These are phyloP conservation scores for Gambusia holbrooki DNA, from an alignment of 2,113 vertebrate species.

Conservation along the genomic window DNA sequence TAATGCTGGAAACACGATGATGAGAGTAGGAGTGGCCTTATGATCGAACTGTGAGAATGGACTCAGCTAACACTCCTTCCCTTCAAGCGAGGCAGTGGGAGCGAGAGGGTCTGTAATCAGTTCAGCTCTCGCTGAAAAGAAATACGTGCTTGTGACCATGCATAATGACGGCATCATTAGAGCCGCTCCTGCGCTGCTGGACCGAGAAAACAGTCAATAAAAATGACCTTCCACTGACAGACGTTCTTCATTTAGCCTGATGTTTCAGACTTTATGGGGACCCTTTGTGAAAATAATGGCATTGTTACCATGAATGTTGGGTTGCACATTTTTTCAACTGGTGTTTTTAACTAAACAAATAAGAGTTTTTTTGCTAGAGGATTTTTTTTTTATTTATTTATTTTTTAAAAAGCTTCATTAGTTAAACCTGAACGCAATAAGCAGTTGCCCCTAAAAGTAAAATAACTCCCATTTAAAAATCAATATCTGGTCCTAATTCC, in stretches of 20 bases:
- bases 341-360: neutral
- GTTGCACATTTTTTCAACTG: neutral
- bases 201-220: conserved; percentile 13
- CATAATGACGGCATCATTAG: conserved; percentile 30
- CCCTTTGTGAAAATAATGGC: neutral
- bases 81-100: neutral
- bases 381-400: too few species aligned
- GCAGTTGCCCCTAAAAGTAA: too few species aligned
- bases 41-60: neutral
- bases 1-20: conserved; percentile 17
- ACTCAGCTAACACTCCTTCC: neutral
- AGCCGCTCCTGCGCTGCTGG: conserved; percentile 25
- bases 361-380: neutral
- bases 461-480: neutral
- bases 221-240: neutral
- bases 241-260: neutral
- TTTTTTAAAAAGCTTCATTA: neutral
- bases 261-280: neutral
- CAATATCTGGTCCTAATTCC: neutral
- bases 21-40: conserved; percentile 9
- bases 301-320: neutral
- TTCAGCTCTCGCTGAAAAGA: neutral
- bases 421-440: too few species aligned
- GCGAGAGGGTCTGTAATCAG: conserved; percentile 7
- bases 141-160: neutral